A percentile compares a stretch with the other conserved stretches of the same genome.
Evolutionary conservation across 1,140 invertebrate species (phyloP).

Genomic region (Brachionus manjavacas): DNA sequence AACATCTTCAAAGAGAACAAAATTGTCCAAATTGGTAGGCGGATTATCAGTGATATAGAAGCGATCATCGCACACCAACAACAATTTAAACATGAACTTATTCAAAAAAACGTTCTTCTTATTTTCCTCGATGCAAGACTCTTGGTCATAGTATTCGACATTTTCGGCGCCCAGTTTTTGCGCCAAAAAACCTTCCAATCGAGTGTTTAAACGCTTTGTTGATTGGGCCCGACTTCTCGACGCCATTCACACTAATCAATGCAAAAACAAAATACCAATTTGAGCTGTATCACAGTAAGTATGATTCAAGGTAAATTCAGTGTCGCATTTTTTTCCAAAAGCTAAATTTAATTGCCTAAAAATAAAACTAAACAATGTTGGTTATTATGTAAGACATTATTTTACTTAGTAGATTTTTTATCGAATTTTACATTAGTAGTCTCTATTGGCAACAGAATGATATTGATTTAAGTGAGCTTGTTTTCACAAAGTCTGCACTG

Average conservation of each 20-base stretch:
- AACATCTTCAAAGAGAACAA: slow-evolving; percentile 15
- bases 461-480: slow-evolving; percentile 28
- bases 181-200: slow-evolving; percentile 31
- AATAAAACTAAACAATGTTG: slow-evolving; percentile 23
- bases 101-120: slow-evolving; percentile 4
- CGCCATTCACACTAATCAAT: not conserved
- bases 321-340: not conserved
- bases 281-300: not conserved
- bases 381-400: slow-evolving; percentile 22
- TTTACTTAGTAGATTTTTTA: not conserved
- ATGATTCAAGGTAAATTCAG: not conserved
- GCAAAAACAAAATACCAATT: not conserved
- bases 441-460: slow-evolving; percentile 36
- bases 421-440: slow-evolving; percentile 30
- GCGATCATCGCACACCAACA: not conserved
- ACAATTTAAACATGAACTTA: not conserved
- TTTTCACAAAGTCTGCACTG: not conserved
- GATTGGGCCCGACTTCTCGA: not conserved
- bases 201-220: not conserved
- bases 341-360: not conserved
- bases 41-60: slow-evolving; percentile 40
- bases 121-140: slow-evolving; percentile 13
- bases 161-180: slow-evolving; percentile 15
- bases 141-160: slow-evolving; percentile 39
- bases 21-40: slow-evolving; percentile 38